Base-by-base conservation (phyloP, 2,113 vertebrate genomes). In the Pseudorhombus dupliciocellatus region DNA sequence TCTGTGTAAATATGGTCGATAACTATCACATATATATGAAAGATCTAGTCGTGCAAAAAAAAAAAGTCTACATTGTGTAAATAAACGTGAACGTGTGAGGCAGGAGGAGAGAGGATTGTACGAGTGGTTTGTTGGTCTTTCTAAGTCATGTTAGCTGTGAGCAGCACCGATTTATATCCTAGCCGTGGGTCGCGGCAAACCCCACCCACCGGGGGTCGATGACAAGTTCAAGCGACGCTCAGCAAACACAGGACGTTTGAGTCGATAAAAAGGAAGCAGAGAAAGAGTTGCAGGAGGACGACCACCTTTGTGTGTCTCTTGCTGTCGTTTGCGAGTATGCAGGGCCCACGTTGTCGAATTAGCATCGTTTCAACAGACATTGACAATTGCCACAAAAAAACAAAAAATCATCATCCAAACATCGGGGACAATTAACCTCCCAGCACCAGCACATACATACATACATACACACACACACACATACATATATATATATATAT, bases 311-410 rank as follows among this genome's bases (percentile, higher is more conserved):
- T 75, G 52, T 74, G 46, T 75, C 73, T 83, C 58, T 77, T 77
- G 71, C 64, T 78, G 79, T 63, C 20, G 40, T 84, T 84, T 89
- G 85, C 77, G 66, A 85, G 84, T 87, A 81, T 91, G 82, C 84
- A 88, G 88, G 87, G 84, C 87, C 86, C 83, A 90, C 88, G 80
- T 88, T 88, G 90, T 92, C 87, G 79, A 67, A 85, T 44, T 65
- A 80, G 57, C 53, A 65, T 73, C 21, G 50, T 74, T 66, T 79
- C 26, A 62, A 89, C 57, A 61, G n/a, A 72, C 26, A 68, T 55
- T 62, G 42, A 73, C 59, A n/a, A n/a, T n/a, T 0, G 4, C 25
- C 26, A 75, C 40, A 56, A 28, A 37, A 58, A 10, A 31, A 40
- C 25, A 31, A 11, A 37, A 18, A 68, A n/a, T n/a, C n/a, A n/a